These are phyloP conservation scores for Anarhynchus alexandrinus DNA, from an alignment of 2,113 vertebrate genomes.

Conservation along the genomic window DNA sequence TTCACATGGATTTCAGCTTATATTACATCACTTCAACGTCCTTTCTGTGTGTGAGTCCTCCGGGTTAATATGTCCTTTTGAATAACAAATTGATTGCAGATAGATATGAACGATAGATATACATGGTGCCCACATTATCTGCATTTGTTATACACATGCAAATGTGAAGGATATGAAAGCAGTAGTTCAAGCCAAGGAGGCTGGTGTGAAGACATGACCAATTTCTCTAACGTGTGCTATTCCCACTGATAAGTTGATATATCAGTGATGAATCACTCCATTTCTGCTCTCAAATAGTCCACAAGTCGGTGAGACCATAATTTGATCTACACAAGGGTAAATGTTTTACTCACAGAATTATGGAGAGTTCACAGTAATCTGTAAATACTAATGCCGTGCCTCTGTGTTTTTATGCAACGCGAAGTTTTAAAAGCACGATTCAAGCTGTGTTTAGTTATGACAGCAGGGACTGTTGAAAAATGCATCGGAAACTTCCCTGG, in stretches of 20 bases:
- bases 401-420: background rate
- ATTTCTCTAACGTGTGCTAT: background rate
- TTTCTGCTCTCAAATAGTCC: background rate
- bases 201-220: background rate
- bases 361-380: background rate
- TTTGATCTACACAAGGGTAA: background rate
- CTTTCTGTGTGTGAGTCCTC: background rate
- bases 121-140: background rate
- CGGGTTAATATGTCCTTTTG: conserved; percentile 5
- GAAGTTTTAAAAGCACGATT: background rate
- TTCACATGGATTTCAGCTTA: conserved; percentile 24
- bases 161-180: background rate
- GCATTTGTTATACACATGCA: background rate
- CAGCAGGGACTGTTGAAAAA: background rate
- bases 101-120: background rate
- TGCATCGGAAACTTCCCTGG: background rate
- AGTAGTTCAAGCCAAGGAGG: background rate
- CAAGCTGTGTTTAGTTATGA: background rate
- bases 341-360: background rate
- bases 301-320: background rate
- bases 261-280: background rate
- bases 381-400: background rate
- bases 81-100: background rate
- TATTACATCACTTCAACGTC: background rate
- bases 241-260: background rate